Base-by-base conservation (phyloP, 2,888 invertebrate genomes). In the Hirudinaria manillensis region DNA sequence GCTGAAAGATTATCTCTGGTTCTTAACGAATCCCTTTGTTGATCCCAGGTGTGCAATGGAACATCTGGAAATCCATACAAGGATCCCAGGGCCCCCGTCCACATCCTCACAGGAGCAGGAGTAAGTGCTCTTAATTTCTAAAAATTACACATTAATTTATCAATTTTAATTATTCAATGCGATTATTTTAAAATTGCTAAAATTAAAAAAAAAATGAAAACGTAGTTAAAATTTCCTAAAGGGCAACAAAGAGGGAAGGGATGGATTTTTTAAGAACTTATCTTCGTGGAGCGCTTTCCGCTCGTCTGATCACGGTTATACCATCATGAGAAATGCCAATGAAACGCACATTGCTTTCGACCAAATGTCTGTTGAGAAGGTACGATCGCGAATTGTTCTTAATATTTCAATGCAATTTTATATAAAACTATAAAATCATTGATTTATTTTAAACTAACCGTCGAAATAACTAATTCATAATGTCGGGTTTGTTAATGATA, bases 291-390 rank as follows among this genome's bases (percentile, higher is more conserved):
- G 93, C 70, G 94, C 94, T 0, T 91, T 91, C 85, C 89, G 92
- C 38, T 92, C 91, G 77, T 86, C 88, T 77, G 95, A 97, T 87
- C 98, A 97, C 86, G 97, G 97, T 0, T 98, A 94, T 85, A 92
- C 93, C 0, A 88, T 93, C 76, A 87, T 98, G 87, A 89, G 89
- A 81, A 91, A 90, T 10, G 93, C 92, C 85, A 99, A 98, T 86
- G 83, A 82, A 13, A 91, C 94, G 0, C 97, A 98, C 87, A 84
- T 98, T 32, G 89, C 93, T 83, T 86, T 94, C 79, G 93, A 96
- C 84, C 96, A 98, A 89, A 89, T 92, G 13, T 87, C 88, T 0
- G 87, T 86, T 78, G 86, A 83, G 67, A 80, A 82, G 83, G 84
- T 84, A 72, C 75, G 77, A 56, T 56, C 7, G 1, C 1, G 34